Conservation (phyloP, 1,140 invertebrate genomes). For the Drosophila chauvacae region DNA sequence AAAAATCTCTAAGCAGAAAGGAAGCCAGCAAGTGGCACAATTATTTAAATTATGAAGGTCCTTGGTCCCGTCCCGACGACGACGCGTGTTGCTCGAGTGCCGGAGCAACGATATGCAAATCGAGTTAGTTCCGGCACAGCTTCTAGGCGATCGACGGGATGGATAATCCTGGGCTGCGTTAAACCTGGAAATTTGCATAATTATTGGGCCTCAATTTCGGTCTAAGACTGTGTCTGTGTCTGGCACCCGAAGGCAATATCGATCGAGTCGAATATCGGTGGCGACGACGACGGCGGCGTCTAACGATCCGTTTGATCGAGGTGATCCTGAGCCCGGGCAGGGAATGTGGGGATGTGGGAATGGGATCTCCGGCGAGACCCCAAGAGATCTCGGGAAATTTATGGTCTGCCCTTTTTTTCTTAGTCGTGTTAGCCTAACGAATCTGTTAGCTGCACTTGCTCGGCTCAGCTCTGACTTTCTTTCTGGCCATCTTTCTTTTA, state of each 20-base stretch:
- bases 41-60: conserved; percentile 84
- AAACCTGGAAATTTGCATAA: conserved; percentile 71
- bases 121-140: conserved; percentile 75
- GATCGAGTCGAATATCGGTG: conserved; percentile 35
- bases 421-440: conserved; percentile 44
- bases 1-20: conserved; percentile 76
- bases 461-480: conserved; percentile 18
- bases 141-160: conserved; percentile 62
- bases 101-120: conserved; percentile 68
- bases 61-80: conserved; percentile 24
- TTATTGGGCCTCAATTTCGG: conserved; percentile 62
- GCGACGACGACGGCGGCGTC: conserved; percentile 62
- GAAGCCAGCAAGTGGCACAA: conserved; percentile 82
- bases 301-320: conserved; percentile 75
- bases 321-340: conserved; percentile 17
- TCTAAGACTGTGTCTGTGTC: conserved; percentile 55
- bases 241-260: conserved; percentile 56
- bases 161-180: conserved; percentile 69
- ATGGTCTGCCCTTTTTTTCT: conserved; percentile 57
- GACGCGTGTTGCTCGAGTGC: conserved; percentile 77
- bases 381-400: conserved; percentile 55
- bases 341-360: conserved; percentile 14
- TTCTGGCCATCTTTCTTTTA: conserved; percentile 45
- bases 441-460: conserved; percentile 50
- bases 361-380: conserved; percentile 14